Evolutionary conservation across 2,113 vertebrate genomes (phyloP), one percentile per base, ranked within the genome.

Genomic region (Cavia aperea): DNA sequence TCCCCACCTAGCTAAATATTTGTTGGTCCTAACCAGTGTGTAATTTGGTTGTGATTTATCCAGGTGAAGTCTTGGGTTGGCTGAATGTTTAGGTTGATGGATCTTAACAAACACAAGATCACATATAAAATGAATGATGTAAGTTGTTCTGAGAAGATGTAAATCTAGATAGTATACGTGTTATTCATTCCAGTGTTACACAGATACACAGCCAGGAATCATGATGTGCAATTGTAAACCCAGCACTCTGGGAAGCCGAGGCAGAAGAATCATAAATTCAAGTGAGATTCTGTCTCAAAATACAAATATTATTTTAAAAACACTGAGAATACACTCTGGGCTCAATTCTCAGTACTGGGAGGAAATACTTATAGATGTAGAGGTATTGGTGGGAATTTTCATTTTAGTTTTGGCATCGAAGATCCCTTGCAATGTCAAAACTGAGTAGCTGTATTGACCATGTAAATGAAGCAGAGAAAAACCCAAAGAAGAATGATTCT

Each of bases 401-500:
- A 33, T 82, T 87, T 86, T 26, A 63, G 79, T 70, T 83, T 21
- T 72, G 46, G 7, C 68, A 92, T 86, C 24, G 93, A 96, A 96
- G 36, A 82, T 11, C 46, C 13, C 19, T 82, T 86, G 21, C 49
- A 26, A 60, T 90, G 63, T 89, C 90, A 86, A 58, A 88, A 81
- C 95, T 97, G 96, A 96, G 94, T 96, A 86, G 36, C 86, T 75
- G 94, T 88, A 58, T 85, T 90, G 90, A 78, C 94, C 88, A 91
- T 78, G 33, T 31, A 95, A 96, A 79, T 81, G 62, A 95, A 70
- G 90, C 0, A 75, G 92, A 95, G 94, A 96, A 94, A 84, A 24
- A 94, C 66, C 88, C 92, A 68, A 94, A 90, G 79, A 81, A 85
- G 84, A 65, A 56, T 4, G 0, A 94, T 92, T 93, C 82, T 72